phyloP scores from a whole-genome alignment of 1,140 invertebrate species.

The Campoletis sonorensis region DNA sequence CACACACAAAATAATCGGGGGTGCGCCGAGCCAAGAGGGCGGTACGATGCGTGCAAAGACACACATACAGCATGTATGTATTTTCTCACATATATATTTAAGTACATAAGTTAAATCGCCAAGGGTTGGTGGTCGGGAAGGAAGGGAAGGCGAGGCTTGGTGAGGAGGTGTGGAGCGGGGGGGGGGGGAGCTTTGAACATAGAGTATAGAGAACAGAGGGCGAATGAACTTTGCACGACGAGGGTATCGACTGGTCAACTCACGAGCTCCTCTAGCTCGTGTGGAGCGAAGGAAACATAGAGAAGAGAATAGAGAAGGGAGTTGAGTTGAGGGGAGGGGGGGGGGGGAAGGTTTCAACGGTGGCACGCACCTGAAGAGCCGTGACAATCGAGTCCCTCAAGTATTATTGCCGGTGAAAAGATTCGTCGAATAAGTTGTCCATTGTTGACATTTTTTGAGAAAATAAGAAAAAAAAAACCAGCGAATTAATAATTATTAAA shows the following conservation, averaged over 20 bases:
- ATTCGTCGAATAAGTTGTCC: background rate
- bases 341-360: background rate
- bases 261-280: background rate
- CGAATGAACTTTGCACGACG: conserved; percentile 29
- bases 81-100: background rate
- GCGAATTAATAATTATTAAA: too few relatives aligned
- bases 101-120: conserved; percentile 2
- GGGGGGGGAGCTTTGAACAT: background rate
- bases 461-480: too few relatives aligned
- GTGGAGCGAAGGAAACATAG: background rate
- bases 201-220: conserved; percentile 21
- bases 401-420: background rate
- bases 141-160: too few relatives aligned
- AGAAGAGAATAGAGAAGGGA: background rate
- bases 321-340: background rate
- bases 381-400: background rate
- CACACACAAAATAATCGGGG: background rate
- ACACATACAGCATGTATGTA: background rate
- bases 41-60: background rate
- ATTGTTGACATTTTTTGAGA: too few relatives aligned
- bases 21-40: background rate
- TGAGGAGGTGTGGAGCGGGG: too few relatives aligned
- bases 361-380: background rate
- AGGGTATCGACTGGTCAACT: conserved; percentile 31
- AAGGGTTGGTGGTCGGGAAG: too few relatives aligned